Conservation (phyloP, 2,888 invertebrate species). For the Cosmia pyralina region DNA sequence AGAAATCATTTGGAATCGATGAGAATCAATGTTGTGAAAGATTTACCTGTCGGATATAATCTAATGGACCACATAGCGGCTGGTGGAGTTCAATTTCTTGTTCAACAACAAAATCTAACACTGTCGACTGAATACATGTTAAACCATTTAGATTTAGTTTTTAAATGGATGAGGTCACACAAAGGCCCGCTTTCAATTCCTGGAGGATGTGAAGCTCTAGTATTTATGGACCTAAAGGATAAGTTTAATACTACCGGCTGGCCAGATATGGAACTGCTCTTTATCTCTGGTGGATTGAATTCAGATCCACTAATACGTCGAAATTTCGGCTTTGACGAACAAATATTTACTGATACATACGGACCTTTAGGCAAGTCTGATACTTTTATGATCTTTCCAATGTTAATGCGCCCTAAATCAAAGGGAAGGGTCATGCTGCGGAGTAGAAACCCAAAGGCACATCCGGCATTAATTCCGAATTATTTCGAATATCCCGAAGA, state of each 20-base stretch:
- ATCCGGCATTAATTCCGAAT: slow-evolving; percentile 94
- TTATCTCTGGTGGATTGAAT: slow-evolving; percentile 89
- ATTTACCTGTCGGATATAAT: slow-evolving; percentile 92
- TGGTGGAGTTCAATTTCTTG: slow-evolving; percentile 91
- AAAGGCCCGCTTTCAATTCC: slow-evolving; percentile 91
- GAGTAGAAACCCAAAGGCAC: slow-evolving; percentile 92
- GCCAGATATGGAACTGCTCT: slow-evolving; percentile 92
- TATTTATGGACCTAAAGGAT: slow-evolving; percentile 91
- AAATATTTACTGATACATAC: slow-evolving; percentile 83
- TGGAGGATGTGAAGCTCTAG: slow-evolving; percentile 92
- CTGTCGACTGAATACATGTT: slow-evolving; percentile 81
- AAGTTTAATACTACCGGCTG: slow-evolving; percentile 88
- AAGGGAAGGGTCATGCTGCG: slow-evolving; percentile 92
- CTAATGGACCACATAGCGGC: slow-evolving; percentile 93
- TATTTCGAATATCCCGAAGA: slow-evolving; percentile 93
- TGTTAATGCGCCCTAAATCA: slow-evolving; percentile 93
- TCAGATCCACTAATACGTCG: slow-evolving; percentile 84
- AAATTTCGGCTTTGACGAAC: slow-evolving; percentile 89
- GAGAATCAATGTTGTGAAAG: slow-evolving; percentile 88
- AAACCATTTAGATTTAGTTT: slow-evolving; percentile 82
- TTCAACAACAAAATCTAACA: slow-evolving; percentile 80
- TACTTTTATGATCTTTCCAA: slow-evolving; percentile 91
- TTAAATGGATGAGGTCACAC: slow-evolving; percentile 89
- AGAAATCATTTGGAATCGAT: slow-evolving; percentile 89
- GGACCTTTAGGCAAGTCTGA: slow-evolving; percentile 82